Evolutionary conservation across 2,888 invertebrate species (phyloP), one percentile per base, ranked within the genome.

Genomic region (Hipparchia semele): DNA sequence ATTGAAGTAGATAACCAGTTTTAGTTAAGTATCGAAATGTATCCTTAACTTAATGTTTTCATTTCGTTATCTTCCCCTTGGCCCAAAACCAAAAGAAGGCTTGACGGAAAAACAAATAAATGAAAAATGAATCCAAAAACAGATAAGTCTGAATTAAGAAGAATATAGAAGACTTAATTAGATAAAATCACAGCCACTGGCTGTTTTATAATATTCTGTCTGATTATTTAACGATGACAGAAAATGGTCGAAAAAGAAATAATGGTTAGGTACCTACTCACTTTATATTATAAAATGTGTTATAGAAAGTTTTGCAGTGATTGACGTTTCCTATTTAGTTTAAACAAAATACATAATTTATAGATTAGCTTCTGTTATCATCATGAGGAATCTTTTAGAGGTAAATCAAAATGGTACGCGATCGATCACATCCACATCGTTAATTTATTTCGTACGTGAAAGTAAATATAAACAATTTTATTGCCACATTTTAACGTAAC

Each of bases 401-500:
- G 8, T n/a, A 56, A 13, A 13, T 56, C 56, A 4, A 56, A 56
- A 56, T 7, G 56, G 56, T 12, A 53, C 12, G 53, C 53, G 53
- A 12, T 53, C 0, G 4, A 53, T 53, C 53, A 53, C 10, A 53
- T 12, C 53, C 53, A 53, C 10, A 53, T 12, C 53, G 12, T 39
- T 39, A 39, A 39, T 39, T 39, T 12, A 6, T 51, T 33, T 13
- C 51, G 23, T 65, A 53, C 51, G 33, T 53, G 33, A 53, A 65
- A 65, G 65, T 12, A 33, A 12, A 53, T 6, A 33, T 10, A 53
- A 65, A 53, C 53, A 53, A 23, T 39, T 39, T 39, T 39, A 39
- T 53, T 33, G 65, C 53, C 33, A 23, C 51, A 53, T 46, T 64
- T 64, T 9, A 51, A 65, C 65, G 65, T 53, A 65, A 65, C 65